These are phyloP conservation scores for Hyperopisus bebe DNA, from an alignment of 2,113 vertebrate species.

Conservation along the genomic window DNA sequence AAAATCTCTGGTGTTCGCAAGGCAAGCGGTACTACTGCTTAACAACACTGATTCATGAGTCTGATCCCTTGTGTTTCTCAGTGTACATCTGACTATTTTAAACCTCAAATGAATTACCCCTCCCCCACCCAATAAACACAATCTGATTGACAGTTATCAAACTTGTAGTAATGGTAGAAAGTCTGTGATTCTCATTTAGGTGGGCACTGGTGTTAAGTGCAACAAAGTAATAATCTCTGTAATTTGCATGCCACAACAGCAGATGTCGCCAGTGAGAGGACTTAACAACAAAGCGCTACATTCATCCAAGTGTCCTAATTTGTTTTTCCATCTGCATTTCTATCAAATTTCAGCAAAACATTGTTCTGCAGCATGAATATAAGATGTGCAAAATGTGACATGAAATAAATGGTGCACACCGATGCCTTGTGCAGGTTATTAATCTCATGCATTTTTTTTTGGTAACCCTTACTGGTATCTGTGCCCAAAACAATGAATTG, in stretches of 20 bases:
- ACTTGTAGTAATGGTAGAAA: no score
- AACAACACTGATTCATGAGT: neutral
- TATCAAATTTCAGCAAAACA: neutral
- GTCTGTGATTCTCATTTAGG: neutral
- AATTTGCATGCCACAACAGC: neutral
- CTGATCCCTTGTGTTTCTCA: neutral
- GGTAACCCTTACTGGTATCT: conserved; percentile 12
- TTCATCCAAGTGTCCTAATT: neutral
- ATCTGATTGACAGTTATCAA: neutral
- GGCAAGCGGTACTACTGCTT: neutral
- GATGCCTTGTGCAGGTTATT: neutral
- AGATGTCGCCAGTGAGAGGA: conserved; percentile 1
- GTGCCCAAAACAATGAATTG: neutral
- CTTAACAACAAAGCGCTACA: neutral
- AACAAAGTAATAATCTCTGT: neutral
- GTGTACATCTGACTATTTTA: neutral
- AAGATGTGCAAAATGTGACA: neutral
- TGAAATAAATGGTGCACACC: neutral
- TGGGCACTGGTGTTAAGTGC: neutral
- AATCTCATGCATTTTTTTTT: neutral
- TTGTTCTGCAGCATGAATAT: neutral
- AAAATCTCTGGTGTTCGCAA: neutral
- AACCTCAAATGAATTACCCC: neutral
- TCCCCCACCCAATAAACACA: neutral
- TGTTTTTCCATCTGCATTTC: neutral